Base-by-base conservation (phyloP, 2,888 invertebrate genomes). In the Strigamia crassipes region DNA sequence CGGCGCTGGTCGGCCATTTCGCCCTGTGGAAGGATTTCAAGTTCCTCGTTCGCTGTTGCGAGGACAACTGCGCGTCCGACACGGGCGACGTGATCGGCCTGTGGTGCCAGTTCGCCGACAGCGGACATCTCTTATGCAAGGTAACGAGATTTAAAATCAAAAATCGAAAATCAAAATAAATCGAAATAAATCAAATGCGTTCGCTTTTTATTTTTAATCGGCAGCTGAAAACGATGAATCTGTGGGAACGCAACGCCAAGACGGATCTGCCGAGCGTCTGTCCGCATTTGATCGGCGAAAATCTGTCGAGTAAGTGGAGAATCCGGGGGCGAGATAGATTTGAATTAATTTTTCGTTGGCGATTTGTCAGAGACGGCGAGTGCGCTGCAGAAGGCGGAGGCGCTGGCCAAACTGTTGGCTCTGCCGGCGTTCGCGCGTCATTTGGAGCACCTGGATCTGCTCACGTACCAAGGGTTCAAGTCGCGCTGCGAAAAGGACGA, bases 51-150 rank as follows among this genome's bases (percentile, higher is more conserved):
- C 41, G 23, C 1, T 15, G 51, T 6, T 46, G 31, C 13, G 23
- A 51, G 21, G 18, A 46, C 13, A 23, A 80, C 21, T 38, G 38
- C 5, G 0, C 38, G 46, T 18, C 41, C 18, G 41, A 79, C 23
- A 9, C 51, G n/a, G 21, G 46, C 5, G 80, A 80, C 23, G 41
- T 51, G 10, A 80, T 80, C 21, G 23, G 56, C 15, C n/a, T 80
- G 21, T 80, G 80, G 80, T 80, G 42, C 51, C 80, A 80, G 31
- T 51, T 80, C 23, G 51, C 46, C 12, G 80, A 80, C 51, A 51
- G 80, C 23, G 41, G 80, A 23, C 23, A 80, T 10, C n/a, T 80
- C 6, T 13, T 80, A 2, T 46, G 46, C 9, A 46, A 46, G 12
- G n/a, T n/a, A n/a, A n/a, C n/a, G n/a, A n/a, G n/a, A n/a, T n/a